phyloP scores from a whole-genome alignment of 64 coral and sea anemone species.

The Montipora capricornis region DNA sequence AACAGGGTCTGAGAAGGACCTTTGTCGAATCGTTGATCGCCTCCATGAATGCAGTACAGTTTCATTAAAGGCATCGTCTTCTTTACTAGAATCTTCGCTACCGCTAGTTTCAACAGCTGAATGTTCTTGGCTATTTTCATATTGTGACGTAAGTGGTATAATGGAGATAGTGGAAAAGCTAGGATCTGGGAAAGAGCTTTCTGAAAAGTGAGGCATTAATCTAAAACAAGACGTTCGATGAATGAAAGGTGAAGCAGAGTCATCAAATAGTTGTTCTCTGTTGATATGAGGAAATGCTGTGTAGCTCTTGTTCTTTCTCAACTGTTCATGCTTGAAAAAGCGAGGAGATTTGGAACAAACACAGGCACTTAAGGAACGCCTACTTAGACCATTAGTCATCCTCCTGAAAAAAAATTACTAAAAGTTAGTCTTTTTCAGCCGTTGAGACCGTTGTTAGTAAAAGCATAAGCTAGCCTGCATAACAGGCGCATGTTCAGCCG shows the following conservation, averaged over 20 bases:
- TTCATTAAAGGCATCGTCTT: background rate
- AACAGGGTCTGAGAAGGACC: slow-evolving; percentile 26
- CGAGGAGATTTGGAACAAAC: background rate
- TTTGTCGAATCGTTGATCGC: background rate
- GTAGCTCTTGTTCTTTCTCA: slow-evolving; percentile 29
- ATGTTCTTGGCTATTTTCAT: background rate
- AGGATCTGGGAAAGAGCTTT: background rate
- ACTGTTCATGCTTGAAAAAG: background rate
- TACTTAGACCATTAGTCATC: background rate
- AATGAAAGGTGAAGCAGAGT: background rate
- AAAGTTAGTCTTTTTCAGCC: too few species aligned
- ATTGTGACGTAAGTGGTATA: background rate
- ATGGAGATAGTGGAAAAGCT: slow-evolving; percentile 14
- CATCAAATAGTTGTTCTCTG: background rate
- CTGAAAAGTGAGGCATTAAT: slow-evolving; percentile 40
- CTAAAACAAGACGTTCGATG: slow-evolving; percentile 31
- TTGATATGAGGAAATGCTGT: slow-evolving; percentile 28
- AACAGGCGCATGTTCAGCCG: too few species aligned
- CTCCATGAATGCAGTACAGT: slow-evolving; percentile 30
- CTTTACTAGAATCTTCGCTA: slow-evolving; percentile 9
- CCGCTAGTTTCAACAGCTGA: background rate
- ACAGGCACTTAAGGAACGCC: slow-evolving; percentile 22
- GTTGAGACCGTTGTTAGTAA: too few species aligned
- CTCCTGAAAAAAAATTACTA: background rate
- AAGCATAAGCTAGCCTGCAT: too few species aligned